Conservation (phyloP, 2,797 vertebrate species). For the Poeciliopsis paucimaculata region DNA sequence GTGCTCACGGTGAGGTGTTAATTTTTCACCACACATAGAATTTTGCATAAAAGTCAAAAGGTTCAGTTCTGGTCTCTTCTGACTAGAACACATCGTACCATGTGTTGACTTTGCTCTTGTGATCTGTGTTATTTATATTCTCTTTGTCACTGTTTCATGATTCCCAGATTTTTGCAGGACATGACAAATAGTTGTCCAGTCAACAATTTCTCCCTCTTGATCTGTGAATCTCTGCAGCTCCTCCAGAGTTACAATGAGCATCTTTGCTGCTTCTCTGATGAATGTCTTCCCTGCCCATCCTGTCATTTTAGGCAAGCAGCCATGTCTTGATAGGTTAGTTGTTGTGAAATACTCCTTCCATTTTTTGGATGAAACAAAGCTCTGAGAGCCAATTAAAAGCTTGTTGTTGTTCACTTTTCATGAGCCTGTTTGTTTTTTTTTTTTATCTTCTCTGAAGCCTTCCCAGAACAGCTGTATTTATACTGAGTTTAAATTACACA, state of each 20-base stretch:
- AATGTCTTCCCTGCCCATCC: neutral
- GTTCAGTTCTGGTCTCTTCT: neutral
- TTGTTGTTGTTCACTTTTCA: neutral
- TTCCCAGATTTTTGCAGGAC: neutral
- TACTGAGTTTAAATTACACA: neutral
- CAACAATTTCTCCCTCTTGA: neutral
- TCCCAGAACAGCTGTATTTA: neutral
- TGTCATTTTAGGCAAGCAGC: neutral
- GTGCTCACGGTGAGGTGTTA: neutral
- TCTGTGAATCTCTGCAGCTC: neutral
- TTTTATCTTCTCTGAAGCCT: neutral
- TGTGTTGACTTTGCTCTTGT: neutral
- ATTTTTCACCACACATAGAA: neutral
- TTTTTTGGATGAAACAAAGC: neutral
- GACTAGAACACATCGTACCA: neutral
- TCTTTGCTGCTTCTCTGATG: neutral
- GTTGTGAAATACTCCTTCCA: neutral
- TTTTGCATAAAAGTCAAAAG: neutral
- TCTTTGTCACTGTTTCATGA: neutral
- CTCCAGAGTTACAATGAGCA: neutral
- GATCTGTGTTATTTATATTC: neutral
- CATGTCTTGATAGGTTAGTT: neutral
- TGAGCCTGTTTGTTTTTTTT: neutral
- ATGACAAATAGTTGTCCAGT: neutral
- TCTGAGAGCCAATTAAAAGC: neutral